Evolutionary conservation across 1,140 invertebrate genomes (phyloP), one percentile per base, ranked within the genome.

Genomic region (Drosophila athabasca): DNA sequence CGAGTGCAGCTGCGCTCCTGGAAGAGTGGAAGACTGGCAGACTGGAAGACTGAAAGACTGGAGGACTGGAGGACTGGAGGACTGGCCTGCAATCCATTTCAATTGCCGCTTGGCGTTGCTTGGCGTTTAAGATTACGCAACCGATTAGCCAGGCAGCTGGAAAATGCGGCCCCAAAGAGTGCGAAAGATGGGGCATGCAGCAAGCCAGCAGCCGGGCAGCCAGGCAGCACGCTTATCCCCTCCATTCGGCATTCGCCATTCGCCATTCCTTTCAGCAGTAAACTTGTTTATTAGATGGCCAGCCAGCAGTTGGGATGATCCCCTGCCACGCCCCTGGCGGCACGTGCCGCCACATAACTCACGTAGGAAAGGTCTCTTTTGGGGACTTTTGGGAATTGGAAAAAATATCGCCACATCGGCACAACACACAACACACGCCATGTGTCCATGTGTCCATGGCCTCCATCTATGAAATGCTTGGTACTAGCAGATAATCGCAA

Each of bases 41-140:
- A n/a, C n/a, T n/a, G n/a, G n/a, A 19, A 19, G 17, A 19, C 81
- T 84, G 81, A 76, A 67, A 83, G 80, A 50, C 62, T 43, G 24
- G 44, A 62, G 62, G 31, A 62, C 81, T 84, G 81, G 76, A 67
- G 79, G 80, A 50, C 62, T 43, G 24, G 44, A 62, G 62, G 31
- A 62, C 62, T 39, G 29, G 62, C 66, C 74, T 46, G 79, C 79
- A 83, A 83, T 83, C 79, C 82, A 85, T 85, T 85, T 87, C 82
- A 85, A 85, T 85, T 85, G 83, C 78, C 62, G 71, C 74, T 61
- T 55, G 83, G 82, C 82, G 82, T 88, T 88, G 71, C 74, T 61
- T 55, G 83, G 82, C 82, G 82, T 88, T 88, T 87, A 89, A 87
- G 82, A 87, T 87, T 87, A 87, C 82, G 79, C 84, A 75, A 76